Evolutionary conservation across 2,888 invertebrate genomes (phyloP).

Genomic region (Thecocarcelia acutangulata): DNA sequence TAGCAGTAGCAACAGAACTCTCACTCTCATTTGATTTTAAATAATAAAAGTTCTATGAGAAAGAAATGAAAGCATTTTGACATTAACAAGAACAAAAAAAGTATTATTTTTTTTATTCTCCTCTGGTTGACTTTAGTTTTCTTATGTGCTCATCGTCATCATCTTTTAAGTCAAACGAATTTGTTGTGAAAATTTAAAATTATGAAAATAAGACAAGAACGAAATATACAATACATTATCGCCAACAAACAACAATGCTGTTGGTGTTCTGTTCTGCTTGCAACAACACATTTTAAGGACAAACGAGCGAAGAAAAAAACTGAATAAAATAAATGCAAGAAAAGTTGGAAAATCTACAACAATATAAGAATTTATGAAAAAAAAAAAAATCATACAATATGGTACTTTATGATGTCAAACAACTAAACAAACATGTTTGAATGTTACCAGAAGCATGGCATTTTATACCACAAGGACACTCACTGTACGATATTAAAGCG

Average conservation of each 20-base stretch:
- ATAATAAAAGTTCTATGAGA: constrained; percentile 44
- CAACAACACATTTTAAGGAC: constrained; percentile 9
- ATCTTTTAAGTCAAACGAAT: constrained; percentile 56
- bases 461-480: constrained; percentile 56
- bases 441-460: constrained; percentile 18
- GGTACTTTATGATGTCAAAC: constrained; percentile 25
- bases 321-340: neutral
- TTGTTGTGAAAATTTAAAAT: constrained; percentile 63
- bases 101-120: neutral
- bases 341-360: constrained; percentile 51
- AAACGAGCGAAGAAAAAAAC: neutral
- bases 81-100: constrained; percentile 21
- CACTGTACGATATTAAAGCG: constrained; percentile 40
- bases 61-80: constrained; percentile 47
- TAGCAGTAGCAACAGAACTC: constrained; percentile 45
- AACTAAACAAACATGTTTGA: constrained; percentile 8
- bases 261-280: constrained; percentile 10
- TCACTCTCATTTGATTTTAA: constrained; percentile 59
- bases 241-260: constrained; percentile 20
- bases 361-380: constrained; percentile 2
- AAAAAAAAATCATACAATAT: constrained; percentile 31
- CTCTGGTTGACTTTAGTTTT: constrained; percentile 19
- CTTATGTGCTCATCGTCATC: constrained; percentile 12
- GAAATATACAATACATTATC: constrained; percentile 4
- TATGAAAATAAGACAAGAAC: constrained; percentile 54